phyloP scores from a whole-genome alignment of 2,797 vertebrate genomes.

The Sandelia bainsii region DNA sequence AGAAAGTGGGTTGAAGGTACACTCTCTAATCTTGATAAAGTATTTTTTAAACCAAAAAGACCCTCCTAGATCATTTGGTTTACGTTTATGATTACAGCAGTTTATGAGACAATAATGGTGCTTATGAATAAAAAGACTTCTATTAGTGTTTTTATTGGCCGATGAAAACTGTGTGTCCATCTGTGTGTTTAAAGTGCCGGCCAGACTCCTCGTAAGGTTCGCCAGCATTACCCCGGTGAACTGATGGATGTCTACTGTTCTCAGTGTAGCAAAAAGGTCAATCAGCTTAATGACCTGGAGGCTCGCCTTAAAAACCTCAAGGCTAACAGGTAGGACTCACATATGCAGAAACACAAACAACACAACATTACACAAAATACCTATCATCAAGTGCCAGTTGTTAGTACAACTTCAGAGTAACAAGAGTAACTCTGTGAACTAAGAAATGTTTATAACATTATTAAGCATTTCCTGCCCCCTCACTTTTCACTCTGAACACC shows the following conservation, averaged over 20 bases:
- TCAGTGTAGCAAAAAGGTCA: conserved; percentile 98
- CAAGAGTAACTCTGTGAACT: too few species aligned
- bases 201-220: conserved; percentile 93
- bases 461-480: not conserved
- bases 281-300: conserved; percentile 95
- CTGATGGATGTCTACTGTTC: conserved; percentile 94
- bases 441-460: not conserved
- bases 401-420: not conserved
- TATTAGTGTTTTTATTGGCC: too few species aligned
- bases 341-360: not conserved
- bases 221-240: conserved; percentile 88
- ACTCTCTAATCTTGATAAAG: not conserved
- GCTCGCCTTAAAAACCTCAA: conserved; percentile 95
- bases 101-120: too few species aligned
- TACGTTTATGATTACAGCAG: too few species aligned
- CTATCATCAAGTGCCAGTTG: not conserved
- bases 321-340: conserved; percentile 89
- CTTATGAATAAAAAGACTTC: too few species aligned
- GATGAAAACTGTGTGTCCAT: not conserved
- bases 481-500: not conserved
- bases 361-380: not conserved
- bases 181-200: conserved; percentile 85
- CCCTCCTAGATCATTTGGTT: not conserved
- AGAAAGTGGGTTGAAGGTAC: conserved; percentile 39
- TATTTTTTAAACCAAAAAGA: not conserved